phyloP scores from a whole-genome alignment of 37 sponge, comb jelly and placozoan genomes.

The Halichondria panicea region DNA sequence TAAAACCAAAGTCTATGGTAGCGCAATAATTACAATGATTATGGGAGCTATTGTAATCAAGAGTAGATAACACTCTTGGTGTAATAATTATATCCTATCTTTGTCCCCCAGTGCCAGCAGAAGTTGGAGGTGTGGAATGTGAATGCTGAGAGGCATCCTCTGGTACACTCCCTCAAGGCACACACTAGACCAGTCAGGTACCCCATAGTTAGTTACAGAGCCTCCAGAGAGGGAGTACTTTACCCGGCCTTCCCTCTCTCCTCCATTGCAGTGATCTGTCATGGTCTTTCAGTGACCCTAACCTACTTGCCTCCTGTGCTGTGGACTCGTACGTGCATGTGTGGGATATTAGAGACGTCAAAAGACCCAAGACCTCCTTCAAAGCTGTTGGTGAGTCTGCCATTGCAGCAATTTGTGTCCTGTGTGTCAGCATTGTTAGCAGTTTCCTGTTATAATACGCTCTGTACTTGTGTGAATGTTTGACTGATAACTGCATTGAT shows the following conservation, averaged over 20 bases:
- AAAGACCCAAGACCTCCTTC: slow-evolving; percentile 53
- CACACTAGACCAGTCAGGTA: slow-evolving; percentile 82
- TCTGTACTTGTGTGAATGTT: not conserved
- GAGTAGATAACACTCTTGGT: too few species aligned
- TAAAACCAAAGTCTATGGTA: too few species aligned
- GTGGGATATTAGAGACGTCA: slow-evolving; percentile 75
- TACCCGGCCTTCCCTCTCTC: not conserved
- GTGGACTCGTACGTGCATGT: slow-evolving; percentile 80
- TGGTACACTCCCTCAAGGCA: slow-evolving; percentile 62
- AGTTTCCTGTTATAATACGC: not conserved
- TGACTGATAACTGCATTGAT: not conserved
- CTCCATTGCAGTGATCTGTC: slow-evolving; percentile 66
- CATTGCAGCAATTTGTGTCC: too few species aligned
- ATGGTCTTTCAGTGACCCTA: slow-evolving; percentile 72
- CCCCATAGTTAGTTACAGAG: not conserved
- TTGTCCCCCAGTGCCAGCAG: slow-evolving; percentile 81
- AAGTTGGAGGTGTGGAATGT: slow-evolving; percentile 85
- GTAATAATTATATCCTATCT: too few species aligned
- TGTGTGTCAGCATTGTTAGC: too few species aligned
- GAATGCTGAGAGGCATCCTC: slow-evolving; percentile 55
- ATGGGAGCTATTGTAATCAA: too few species aligned
- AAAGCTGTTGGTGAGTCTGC: slow-evolving; percentile 45
- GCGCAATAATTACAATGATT: too few species aligned
- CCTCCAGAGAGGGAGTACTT: not conserved
- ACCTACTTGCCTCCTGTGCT: slow-evolving; percentile 76